Percentiles rank a stretch among this genome's conserved stretches.
phyloP scores from a whole-genome alignment of 92 coral and sea anemone genomes.

The Zoanthus gigantus region DNA sequence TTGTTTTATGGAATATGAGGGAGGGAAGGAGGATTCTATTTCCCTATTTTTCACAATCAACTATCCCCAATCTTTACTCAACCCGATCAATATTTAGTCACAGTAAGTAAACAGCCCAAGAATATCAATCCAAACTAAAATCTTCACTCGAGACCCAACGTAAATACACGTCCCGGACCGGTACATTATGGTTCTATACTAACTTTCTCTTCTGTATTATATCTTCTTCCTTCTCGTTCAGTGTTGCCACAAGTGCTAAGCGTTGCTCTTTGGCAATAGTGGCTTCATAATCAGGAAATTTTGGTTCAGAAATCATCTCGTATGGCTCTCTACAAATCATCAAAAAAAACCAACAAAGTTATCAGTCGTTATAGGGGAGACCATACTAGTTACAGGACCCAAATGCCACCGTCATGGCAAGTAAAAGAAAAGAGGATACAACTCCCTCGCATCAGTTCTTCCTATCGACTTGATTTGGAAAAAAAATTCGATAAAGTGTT shows the following conservation, averaged over 20 bases:
- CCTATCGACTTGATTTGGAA: too few species aligned
- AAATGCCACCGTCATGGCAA: too few species aligned
- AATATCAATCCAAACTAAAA: neutral
- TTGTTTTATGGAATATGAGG: too few species aligned
- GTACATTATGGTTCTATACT: slow-evolving; percentile 17
- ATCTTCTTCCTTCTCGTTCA: slow-evolving; percentile 88
- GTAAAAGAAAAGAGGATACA: too few species aligned
- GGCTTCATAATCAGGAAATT: slow-evolving; percentile 85
- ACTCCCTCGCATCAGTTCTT: too few species aligned
- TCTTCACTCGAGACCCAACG: neutral
- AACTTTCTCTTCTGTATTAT: slow-evolving; percentile 88
- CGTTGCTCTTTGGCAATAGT: slow-evolving; percentile 84
- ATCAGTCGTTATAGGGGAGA: neutral
- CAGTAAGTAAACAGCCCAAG: neutral
- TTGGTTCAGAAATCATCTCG: slow-evolving; percentile 73
- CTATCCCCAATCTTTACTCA: neutral
- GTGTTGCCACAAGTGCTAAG: slow-evolving; percentile 76
- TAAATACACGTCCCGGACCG: neutral
- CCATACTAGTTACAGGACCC: neutral
- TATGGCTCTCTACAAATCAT: slow-evolving; percentile 63
- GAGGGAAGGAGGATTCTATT: too few species aligned
- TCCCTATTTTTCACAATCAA: neutral
- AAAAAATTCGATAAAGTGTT: too few species aligned
- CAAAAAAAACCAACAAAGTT: neutral
- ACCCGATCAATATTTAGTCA: neutral